Percentiles rank a stretch among this genome's conserved stretches.
Evolutionary conservation across 2,888 invertebrate genomes (phyloP).

Genomic region (Dicyrtoma fusca): DNA sequence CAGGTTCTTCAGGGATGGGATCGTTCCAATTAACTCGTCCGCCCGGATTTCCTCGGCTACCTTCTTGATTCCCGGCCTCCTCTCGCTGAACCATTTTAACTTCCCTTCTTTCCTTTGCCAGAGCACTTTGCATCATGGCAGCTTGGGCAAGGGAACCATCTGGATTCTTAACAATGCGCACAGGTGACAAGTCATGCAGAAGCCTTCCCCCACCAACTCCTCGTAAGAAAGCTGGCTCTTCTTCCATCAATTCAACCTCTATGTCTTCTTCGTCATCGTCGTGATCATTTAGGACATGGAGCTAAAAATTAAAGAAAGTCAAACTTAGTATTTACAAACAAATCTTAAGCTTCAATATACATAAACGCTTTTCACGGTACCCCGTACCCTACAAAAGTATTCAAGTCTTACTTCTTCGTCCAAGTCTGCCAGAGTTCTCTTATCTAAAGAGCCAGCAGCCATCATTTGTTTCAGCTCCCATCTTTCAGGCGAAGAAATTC

Average conservation of each 20-base stretch:
- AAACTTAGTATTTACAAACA: neutral
- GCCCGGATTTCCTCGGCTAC: slow-evolving; percentile 66
- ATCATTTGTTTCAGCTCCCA: slow-evolving; percentile 70
- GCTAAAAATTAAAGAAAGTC: slow-evolving; percentile 58
- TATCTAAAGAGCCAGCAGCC: slow-evolving; percentile 86
- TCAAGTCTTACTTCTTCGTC: slow-evolving; percentile 74
- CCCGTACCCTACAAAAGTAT: neutral
- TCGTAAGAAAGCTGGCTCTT: slow-evolving; percentile 94
- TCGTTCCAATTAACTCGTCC: slow-evolving; percentile 93
- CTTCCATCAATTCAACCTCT: slow-evolving; percentile 97
- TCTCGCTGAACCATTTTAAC: slow-evolving; percentile 95
- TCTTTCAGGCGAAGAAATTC: slow-evolving; percentile 90
- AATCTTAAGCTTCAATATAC: too few relatives aligned
- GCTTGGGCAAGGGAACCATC: slow-evolving; percentile 97
- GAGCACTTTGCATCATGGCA: slow-evolving; percentile 98
- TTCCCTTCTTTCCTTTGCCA: slow-evolving; percentile 95
- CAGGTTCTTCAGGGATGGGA: slow-evolving; percentile 77
- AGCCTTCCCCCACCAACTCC: slow-evolving; percentile 79
- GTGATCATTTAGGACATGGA: slow-evolving; percentile 85
- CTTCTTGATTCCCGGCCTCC: slow-evolving; percentile 80
- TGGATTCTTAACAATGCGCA: slow-evolving; percentile 95
- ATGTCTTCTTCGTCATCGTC: slow-evolving; percentile 95
- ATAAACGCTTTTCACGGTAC: too few relatives aligned
- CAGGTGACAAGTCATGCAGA: slow-evolving; percentile 90
- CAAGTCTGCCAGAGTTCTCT: slow-evolving; percentile 94